These are phyloP conservation scores for Limnothrissa miodon DNA, from an alignment of 2,113 vertebrate species.

Conservation along the genomic window DNA sequence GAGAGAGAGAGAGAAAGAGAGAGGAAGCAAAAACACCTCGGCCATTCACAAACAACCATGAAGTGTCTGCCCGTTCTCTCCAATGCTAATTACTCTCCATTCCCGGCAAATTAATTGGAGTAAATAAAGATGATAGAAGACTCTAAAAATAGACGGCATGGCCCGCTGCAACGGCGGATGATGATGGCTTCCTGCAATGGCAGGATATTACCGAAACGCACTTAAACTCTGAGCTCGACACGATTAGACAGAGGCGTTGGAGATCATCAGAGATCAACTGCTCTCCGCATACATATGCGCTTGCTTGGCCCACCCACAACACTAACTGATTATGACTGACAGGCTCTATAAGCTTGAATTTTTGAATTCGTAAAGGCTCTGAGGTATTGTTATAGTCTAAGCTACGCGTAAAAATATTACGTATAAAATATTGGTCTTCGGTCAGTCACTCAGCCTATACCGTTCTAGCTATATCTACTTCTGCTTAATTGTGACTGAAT, in stretches of 20 bases:
- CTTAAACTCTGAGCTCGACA: constrained; percentile 52
- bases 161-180: constrained; percentile 23
- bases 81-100: constrained; percentile 70
- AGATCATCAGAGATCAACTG: constrained; percentile 54
- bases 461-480: not conserved
- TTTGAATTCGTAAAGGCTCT: not conserved
- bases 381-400: not conserved
- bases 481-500: not conserved
- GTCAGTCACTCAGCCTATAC: no score
- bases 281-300: not conserved
- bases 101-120: constrained; percentile 70
- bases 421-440: not conserved
- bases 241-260: constrained; percentile 47
- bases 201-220: constrained; percentile 46
- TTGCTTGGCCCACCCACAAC: not conserved
- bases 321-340: not conserved
- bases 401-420: not conserved
- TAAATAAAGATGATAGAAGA: constrained; percentile 77
- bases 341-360: not conserved
- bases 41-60: not conserved
- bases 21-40: not conserved
- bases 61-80: constrained; percentile 13
- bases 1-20: not conserved
- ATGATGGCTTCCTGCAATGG: constrained; percentile 53
- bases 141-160: constrained; percentile 66